phyloP scores from a whole-genome alignment of 2,113 vertebrate species.

The Melanerpes aurifrons region DNA sequence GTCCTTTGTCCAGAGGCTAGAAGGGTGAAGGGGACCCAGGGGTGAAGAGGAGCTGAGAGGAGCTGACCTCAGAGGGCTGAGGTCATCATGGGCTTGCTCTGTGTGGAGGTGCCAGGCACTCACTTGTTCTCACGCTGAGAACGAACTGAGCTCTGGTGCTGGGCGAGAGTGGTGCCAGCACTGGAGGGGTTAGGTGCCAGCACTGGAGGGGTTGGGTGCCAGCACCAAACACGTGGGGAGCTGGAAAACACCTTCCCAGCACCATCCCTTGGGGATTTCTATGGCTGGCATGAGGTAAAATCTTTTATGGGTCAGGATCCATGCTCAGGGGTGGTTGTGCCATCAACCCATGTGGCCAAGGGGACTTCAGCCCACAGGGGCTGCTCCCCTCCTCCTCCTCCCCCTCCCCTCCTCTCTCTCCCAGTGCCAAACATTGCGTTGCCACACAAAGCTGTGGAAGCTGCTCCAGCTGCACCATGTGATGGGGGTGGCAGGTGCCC shows the following conservation, averaged over 20 bases:
- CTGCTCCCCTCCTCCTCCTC: background rate
- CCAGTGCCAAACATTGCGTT: rapidly evolving
- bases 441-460: background rate
- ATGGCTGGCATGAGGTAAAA: rapidly evolving
- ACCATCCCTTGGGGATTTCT: background rate
- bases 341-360: background rate
- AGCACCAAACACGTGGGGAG: background rate
- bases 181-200: background rate
- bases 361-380: background rate
- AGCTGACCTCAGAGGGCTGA: background rate
- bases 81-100: background rate
- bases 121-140: rapidly evolving
- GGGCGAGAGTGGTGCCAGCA: background rate
- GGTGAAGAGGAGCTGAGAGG: background rate
- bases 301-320: background rate
- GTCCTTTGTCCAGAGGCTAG: rapidly evolving
- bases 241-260: background rate
- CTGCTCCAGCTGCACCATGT: rapidly evolving
- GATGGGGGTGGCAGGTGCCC: background rate
- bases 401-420: background rate
- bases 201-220: background rate
- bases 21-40: background rate
- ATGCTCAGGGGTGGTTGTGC: background rate
- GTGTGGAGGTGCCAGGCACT: background rate
- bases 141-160: background rate